Conservation (phyloP, 2,113 vertebrate species). For the Garra rufa region DNA sequence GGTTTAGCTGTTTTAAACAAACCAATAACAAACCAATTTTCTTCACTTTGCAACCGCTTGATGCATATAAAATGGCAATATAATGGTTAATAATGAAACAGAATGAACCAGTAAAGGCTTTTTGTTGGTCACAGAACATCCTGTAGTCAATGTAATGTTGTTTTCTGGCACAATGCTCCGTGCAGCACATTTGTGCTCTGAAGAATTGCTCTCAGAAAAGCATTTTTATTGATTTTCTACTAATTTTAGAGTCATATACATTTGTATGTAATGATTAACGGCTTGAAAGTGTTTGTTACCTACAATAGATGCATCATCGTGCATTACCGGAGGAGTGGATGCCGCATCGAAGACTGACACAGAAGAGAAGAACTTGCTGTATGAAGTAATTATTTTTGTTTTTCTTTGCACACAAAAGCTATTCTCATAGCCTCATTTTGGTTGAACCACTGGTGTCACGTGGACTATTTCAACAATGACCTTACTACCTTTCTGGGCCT, state of each 20-base stretch:
- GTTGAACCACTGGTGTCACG: too few relatives aligned
- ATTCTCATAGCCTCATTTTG: too few relatives aligned
- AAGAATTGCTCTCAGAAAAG: not conserved
- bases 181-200: not conserved
- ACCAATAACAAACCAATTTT: not conserved
- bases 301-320: not conserved
- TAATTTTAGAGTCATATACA: not conserved
- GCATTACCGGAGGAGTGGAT: not conserved
- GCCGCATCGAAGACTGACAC: not conserved
- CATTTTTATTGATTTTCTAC: not conserved
- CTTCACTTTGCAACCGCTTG: not conserved
- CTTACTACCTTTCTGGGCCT: too few relatives aligned
- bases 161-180: not conserved
- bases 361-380: too few relatives aligned
- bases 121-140: conserved; percentile 19
- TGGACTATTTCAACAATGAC: too few relatives aligned
- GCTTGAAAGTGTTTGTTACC: not conserved
- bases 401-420: too few relatives aligned
- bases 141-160: not conserved
- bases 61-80: conserved; percentile 17
- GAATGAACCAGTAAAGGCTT: not conserved
- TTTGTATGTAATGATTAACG: not conserved
- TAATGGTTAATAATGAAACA: not conserved
- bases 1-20: not conserved
- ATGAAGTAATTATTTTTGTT: too few relatives aligned